Percentiles rank a stretch among this genome's conserved stretches.
These are phyloP conservation scores for Boulengerochromis microlepis DNA, from an alignment of 2,113 vertebrate species.

Conservation along the genomic window DNA sequence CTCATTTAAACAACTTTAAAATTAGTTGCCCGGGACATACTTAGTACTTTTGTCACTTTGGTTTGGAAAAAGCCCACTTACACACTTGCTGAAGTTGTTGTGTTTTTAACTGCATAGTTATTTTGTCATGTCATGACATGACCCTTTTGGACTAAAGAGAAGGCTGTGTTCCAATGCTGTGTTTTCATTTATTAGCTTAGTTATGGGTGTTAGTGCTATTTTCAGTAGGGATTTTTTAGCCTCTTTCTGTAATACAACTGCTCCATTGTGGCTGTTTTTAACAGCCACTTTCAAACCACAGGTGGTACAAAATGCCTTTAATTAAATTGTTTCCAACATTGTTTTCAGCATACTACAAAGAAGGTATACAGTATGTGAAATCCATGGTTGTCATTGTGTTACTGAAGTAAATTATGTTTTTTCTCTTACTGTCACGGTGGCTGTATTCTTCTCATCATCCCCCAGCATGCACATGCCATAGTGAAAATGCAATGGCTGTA, in stretches of 20 bases:
- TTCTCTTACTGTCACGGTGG: slow-evolving; percentile 42
- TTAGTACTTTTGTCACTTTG: background rate
- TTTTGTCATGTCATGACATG: background rate
- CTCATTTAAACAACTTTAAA: background rate
- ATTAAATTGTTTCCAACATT: background rate
- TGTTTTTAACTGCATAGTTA: background rate
- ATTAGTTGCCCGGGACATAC: background rate
- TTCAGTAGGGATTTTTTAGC: background rate
- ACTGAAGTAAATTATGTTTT: slow-evolving; percentile 43
- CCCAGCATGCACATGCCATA: slow-evolving; percentile 34
- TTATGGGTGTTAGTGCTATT: background rate
- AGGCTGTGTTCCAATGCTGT: background rate
- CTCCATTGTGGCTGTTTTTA: background rate
- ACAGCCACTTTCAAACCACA: background rate
- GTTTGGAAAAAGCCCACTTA: background rate
- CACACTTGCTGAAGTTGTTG: background rate
- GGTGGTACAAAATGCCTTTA: background rate
- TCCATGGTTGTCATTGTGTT: background rate
- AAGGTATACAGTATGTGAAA: background rate
- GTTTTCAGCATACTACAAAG: background rate
- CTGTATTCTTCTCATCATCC: slow-evolving; percentile 43
- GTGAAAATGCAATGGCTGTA: slow-evolving; percentile 17
- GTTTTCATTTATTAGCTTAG: background rate
- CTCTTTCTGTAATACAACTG: background rate
- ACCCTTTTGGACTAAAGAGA: background rate